Evolutionary conservation across 1,140 invertebrate genomes (phyloP).

Genomic region (Brachionus plicatilis): DNA sequence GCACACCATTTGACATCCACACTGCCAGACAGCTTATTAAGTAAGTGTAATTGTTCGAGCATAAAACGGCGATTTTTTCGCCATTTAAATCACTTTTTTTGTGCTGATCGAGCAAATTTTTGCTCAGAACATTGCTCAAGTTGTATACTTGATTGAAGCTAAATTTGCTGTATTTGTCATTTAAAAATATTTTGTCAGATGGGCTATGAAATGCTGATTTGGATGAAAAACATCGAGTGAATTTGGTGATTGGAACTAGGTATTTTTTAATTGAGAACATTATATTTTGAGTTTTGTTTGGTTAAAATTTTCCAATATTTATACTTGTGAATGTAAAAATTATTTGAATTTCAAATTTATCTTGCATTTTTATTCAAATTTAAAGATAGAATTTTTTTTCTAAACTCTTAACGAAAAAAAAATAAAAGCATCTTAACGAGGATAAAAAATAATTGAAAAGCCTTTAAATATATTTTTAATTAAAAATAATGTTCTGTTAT

Average conservation of each 20-base stretch:
- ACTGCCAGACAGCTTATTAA: conserved; percentile 26
- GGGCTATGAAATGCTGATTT: background rate
- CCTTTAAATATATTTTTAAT: too few relatives aligned
- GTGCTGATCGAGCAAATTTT: background rate
- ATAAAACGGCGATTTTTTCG: conserved; percentile 35
- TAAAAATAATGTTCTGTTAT: too few relatives aligned
- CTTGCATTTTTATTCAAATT: background rate
- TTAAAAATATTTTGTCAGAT: background rate
- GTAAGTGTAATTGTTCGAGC: conserved; percentile 37
- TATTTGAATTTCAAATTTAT: background rate
- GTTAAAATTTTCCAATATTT: background rate
- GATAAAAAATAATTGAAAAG: too few relatives aligned
- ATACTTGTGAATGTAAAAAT: background rate
- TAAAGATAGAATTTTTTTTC: background rate
- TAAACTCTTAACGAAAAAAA: too few relatives aligned
- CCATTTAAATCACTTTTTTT: conserved; percentile 31
- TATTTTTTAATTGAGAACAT: background rate
- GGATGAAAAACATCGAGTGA: background rate
- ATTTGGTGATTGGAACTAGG: background rate
- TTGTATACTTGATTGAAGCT: background rate
- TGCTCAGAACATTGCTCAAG: background rate
- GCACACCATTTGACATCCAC: conserved; percentile 32
- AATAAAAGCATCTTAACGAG: too few relatives aligned
- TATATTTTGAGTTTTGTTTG: background rate
- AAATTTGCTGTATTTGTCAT: conserved; percentile 1